These are phyloP conservation scores for Steinernema hermaphroditum DNA, from an alignment of 2,888 invertebrate genomes.

Conservation along the genomic window DNA sequence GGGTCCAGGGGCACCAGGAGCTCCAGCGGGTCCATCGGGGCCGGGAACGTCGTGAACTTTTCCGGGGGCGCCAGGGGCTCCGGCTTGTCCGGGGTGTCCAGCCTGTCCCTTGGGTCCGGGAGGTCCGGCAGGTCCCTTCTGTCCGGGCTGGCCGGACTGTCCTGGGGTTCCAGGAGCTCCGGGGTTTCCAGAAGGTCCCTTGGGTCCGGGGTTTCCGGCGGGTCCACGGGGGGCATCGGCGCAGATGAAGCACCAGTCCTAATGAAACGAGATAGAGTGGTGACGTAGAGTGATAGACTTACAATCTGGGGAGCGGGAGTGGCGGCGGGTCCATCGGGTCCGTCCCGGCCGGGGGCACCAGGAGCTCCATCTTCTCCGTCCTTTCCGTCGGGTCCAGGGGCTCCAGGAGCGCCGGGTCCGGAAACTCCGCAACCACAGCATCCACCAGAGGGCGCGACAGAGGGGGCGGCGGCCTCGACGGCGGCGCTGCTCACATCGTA, in stretches of 20 bases:
- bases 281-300: no score
- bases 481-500: constrained; percentile 34
- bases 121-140: constrained; percentile 7
- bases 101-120: background rate
- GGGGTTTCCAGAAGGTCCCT: constrained; percentile 46
- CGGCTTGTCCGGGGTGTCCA: constrained; percentile 34
- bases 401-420: constrained; percentile 53
- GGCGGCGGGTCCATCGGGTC: constrained; percentile 48
- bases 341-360: constrained; percentile 54
- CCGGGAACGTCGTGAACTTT: constrained; percentile 46
- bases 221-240: constrained; percentile 55
- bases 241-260: constrained; percentile 59
- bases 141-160: constrained; percentile 23
- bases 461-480: constrained; percentile 32
- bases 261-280: constrained; percentile 19
- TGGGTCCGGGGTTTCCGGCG: constrained; percentile 50
- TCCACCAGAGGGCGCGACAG: constrained; percentile 37
- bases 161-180: constrained; percentile 51
- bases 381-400: constrained; percentile 51
- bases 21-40: constrained; percentile 40
- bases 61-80: constrained; percentile 41
- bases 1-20: constrained; percentile 49
- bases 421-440: constrained; percentile 54
- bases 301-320: constrained; percentile 48
- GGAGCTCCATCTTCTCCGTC: constrained; percentile 53